phyloP scores from a whole-genome alignment of 2,888 invertebrate genomes.

The Lasius platythorax region DNA sequence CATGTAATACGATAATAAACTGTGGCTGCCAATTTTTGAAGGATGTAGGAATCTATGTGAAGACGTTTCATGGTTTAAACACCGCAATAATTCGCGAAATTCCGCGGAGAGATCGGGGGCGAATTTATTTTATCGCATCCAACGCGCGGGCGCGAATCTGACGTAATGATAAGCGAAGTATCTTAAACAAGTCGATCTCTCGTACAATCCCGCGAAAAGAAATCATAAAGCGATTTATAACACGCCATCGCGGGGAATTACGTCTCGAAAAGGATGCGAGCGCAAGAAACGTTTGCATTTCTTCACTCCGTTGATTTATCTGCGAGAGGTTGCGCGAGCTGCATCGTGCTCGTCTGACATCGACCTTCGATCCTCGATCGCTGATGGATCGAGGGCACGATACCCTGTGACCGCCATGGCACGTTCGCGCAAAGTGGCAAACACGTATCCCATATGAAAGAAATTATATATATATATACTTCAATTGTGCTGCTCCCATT shows the following conservation, averaged over 20 bases:
- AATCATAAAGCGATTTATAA: conserved; percentile 45
- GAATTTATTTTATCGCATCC: not conserved
- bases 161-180: conserved; percentile 16
- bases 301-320: conserved; percentile 44
- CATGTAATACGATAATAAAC: conserved; percentile 7
- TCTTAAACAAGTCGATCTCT: conserved; percentile 11
- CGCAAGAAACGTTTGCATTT: conserved; percentile 28
- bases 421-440: conserved; percentile 50
- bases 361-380: conserved; percentile 57
- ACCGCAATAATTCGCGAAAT: conserved; percentile 46
- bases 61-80: conserved; percentile 38
- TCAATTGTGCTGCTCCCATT: conserved; percentile 54
- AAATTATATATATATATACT: conserved; percentile 39
- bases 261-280: conserved; percentile 7
- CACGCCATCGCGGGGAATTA: conserved; percentile 8
- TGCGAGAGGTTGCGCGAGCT: conserved; percentile 38
- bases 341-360: conserved; percentile 46
- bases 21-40: conserved; percentile 7
- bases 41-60: conserved; percentile 1
- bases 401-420: conserved; percentile 42
- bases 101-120: conserved; percentile 27
- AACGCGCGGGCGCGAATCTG: not conserved
- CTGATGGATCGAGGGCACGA: conserved; percentile 52
- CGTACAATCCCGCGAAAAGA: not conserved
- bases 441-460: conserved; percentile 37